Evolutionary conservation across 2,113 vertebrate species (phyloP).

Genomic region (Alexandromys fortis): DNA sequence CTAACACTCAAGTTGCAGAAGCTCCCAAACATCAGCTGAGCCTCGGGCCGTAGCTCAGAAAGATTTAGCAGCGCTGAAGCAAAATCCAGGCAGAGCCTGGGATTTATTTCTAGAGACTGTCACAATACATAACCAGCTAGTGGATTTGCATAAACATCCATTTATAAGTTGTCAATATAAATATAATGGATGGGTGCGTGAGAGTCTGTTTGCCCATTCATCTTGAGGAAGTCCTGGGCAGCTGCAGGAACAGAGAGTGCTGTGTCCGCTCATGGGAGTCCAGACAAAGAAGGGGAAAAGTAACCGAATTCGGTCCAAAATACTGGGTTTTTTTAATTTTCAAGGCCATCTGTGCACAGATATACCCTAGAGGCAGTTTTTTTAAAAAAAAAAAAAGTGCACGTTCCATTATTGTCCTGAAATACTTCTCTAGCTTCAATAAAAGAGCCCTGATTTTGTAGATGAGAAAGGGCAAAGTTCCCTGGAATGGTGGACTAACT

Average conservation of each 20-base stretch:
- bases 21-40: background rate
- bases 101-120: slow-evolving; percentile 43
- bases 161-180: slow-evolving; percentile 26
- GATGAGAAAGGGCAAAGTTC: slow-evolving; percentile 47
- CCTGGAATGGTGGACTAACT: slow-evolving; percentile 51
- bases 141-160: background rate
- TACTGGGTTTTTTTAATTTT: slow-evolving; percentile 34
- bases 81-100: background rate
- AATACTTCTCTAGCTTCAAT: slow-evolving; percentile 57
- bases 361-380: slow-evolving; percentile 44
- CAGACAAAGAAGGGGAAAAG: background rate
- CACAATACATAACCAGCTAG: background rate
- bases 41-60: background rate
- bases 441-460: slow-evolving; percentile 57
- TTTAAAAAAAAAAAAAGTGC: background rate
- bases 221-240: background rate
- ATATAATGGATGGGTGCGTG: background rate
- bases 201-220: background rate
- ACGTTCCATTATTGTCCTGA: slow-evolving; percentile 61
- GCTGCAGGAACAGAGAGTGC: background rate
- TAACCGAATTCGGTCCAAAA: slow-evolving; percentile 54
- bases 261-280: background rate
- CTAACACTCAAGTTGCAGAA: background rate
- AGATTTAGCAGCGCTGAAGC: background rate
- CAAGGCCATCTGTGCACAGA: slow-evolving; percentile 69